A percentile compares a stretch with the other conserved stretches of the same genome.
phyloP scores from a whole-genome alignment of 2,113 vertebrate species.

The Cygnus atratus region DNA sequence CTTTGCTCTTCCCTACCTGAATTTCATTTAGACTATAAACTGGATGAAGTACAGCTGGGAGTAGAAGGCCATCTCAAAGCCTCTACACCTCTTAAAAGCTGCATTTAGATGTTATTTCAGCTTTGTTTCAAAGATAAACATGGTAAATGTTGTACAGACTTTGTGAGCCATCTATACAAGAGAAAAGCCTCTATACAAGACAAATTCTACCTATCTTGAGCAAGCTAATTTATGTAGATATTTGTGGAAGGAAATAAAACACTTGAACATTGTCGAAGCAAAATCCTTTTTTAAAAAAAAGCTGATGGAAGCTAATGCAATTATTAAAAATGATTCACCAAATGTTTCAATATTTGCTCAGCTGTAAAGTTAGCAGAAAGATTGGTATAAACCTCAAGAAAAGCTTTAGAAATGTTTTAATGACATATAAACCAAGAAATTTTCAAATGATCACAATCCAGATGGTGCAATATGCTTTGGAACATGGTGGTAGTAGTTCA shows the following conservation, averaged over 20 bases:
- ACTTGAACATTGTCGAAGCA: neutral
- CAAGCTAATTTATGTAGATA: neutral
- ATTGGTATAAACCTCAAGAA: conserved; percentile 5
- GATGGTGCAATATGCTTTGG: conserved; percentile 50
- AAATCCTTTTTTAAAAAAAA: neutral
- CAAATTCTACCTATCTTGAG: neutral
- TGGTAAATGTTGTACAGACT: neutral
- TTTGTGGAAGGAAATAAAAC: neutral
- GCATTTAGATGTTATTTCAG: neutral
- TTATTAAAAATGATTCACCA: conserved; percentile 48
- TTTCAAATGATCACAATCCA: conserved; percentile 55
- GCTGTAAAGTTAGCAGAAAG: neutral
- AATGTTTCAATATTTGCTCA: conserved; percentile 41
- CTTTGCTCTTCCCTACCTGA: neutral
- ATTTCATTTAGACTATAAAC: neutral
- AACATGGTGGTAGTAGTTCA: neutral
- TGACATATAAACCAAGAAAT: conserved; percentile 35
- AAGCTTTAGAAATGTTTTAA: conserved; percentile 51
- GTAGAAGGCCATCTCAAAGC: neutral
- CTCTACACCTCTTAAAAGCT: neutral
- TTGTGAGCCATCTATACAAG: neutral
- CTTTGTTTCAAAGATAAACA: neutral
- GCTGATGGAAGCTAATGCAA: neutral
- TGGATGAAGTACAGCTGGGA: neutral
- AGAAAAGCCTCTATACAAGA: neutral